phyloP scores from a whole-genome alignment of 2,797 vertebrate genomes.

The Streptopelia turtur region DNA sequence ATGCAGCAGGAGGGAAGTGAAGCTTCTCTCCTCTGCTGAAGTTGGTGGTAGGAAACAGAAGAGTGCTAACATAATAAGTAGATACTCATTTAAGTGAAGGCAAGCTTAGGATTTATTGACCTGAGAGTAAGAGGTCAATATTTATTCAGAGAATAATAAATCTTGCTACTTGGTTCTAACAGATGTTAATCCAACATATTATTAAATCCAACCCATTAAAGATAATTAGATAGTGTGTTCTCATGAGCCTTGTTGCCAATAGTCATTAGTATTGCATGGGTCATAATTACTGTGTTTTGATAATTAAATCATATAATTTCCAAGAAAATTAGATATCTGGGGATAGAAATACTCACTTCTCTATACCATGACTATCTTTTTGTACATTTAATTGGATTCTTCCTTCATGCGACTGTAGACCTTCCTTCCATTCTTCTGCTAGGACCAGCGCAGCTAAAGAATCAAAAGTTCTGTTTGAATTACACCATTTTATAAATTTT shows the following conservation, averaged over 20 bases:
- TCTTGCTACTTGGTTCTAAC: constrained; percentile 9
- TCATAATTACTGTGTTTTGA: constrained; percentile 26
- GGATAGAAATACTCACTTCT: constrained; percentile 24
- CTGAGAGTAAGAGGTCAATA: constrained; percentile 41
- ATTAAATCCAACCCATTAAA: constrained; percentile 50
- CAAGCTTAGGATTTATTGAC: constrained; percentile 54
- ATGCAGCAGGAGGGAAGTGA: neutral
- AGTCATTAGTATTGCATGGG: constrained; percentile 17
- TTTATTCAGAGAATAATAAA: constrained; percentile 62
- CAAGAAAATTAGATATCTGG: constrained; percentile 36
- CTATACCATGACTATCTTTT: neutral
- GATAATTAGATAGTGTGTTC: constrained; percentile 36
- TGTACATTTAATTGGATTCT: neutral
- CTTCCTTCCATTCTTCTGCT: neutral
- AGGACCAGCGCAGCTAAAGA: neutral
- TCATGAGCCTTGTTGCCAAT: constrained; percentile 27
- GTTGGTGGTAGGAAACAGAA: neutral
- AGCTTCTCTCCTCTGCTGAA: neutral
- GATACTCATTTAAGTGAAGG: constrained; percentile 40
- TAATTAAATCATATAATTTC: constrained; percentile 42
- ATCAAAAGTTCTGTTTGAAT: neutral
- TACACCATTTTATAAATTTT: neutral
- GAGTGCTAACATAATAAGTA: neutral
- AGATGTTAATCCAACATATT: constrained; percentile 57
- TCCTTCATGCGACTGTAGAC: neutral